Evolutionary conservation across 1,140 invertebrate genomes (phyloP).

Genomic region (Xylocopa sonorina): DNA sequence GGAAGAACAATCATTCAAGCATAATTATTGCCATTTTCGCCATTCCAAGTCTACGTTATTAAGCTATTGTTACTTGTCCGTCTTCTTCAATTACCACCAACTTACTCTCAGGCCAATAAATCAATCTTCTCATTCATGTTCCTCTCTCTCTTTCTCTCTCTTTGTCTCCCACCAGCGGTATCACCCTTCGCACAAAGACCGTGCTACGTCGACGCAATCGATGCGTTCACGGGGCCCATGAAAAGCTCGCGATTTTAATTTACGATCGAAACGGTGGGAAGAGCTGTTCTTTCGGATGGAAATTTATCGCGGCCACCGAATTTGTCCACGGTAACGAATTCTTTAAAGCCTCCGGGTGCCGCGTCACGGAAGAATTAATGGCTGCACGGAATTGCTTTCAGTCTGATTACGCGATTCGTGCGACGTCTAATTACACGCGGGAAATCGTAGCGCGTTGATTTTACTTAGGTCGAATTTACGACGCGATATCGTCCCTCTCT

Average conservation of each 20-base stretch:
- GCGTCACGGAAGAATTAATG: background rate
- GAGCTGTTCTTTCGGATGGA: too few species aligned
- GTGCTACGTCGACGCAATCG: background rate
- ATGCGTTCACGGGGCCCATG: background rate
- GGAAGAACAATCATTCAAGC: background rate
- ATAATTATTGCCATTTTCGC: background rate
- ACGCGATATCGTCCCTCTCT: background rate
- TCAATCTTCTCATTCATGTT: background rate
- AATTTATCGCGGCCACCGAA: background rate
- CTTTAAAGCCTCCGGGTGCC: background rate
- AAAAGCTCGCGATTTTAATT: conserved; percentile 5
- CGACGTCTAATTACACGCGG: conserved; percentile 7
- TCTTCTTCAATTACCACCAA: conserved; percentile 1
- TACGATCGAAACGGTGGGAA: background rate
- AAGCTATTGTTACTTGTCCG: conserved; percentile 7
- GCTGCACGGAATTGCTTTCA: conserved; percentile 14
- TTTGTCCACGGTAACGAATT: background rate
- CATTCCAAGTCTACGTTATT: background rate
- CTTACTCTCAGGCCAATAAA: conserved; percentile 5
- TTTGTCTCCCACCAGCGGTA: too few species aligned
- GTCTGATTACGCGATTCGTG: background rate
- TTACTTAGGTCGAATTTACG: background rate
- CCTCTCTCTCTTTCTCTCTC: background rate
- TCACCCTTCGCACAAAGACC: background rate
- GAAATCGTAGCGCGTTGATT: background rate